Conservation (phyloP, 2,113 vertebrate genomes). For the Phrynosoma blainvillii region DNA sequence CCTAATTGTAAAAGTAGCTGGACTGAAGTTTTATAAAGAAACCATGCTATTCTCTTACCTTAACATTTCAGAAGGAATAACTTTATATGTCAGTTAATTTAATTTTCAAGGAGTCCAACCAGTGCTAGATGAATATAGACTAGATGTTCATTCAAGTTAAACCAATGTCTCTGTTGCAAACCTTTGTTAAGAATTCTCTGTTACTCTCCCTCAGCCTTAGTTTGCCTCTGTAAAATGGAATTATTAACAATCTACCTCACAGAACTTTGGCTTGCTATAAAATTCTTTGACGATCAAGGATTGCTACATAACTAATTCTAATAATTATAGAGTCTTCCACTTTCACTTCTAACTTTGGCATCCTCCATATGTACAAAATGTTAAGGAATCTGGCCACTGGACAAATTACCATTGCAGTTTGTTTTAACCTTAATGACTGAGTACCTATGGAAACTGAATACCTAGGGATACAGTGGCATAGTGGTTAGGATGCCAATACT, state of each 20-base stretch:
- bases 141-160: not conserved
- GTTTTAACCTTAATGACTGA: not conserved
- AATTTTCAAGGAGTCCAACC: not conserved
- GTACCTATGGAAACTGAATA: not conserved
- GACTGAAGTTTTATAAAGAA: too few species aligned
- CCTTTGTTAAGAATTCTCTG: not conserved
- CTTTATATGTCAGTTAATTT: not conserved
- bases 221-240: not conserved
- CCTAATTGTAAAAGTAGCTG: too few species aligned
- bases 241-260: not conserved
- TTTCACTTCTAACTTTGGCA: not conserved
- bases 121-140: not conserved
- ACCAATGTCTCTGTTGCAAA: not conserved
- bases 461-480: too few species aligned
- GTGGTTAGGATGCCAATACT: too few species aligned
- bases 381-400: not conserved
- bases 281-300: not conserved
- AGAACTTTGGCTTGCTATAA: not conserved
- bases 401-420: not conserved
- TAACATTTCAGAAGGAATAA: not conserved
- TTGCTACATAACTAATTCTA: not conserved
- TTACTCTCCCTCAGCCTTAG: not conserved
- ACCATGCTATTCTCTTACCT: not conserved
- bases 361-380: slow-evolving; percentile 8
- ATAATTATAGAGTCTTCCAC: not conserved